Conservation (phyloP, 2,113 vertebrate species). For the Actenoides hombroni region DNA sequence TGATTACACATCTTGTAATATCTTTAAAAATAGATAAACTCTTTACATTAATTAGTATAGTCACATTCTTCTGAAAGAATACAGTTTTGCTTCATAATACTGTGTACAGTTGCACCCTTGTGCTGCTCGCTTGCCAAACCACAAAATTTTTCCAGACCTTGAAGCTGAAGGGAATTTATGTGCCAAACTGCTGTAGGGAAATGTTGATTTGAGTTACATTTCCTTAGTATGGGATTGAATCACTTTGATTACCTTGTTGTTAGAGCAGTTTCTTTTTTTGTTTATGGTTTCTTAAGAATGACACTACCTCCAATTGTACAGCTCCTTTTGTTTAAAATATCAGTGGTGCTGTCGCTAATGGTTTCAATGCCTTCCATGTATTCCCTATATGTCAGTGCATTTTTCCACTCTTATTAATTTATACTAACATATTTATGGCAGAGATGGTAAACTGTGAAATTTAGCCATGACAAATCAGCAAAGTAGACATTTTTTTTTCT, state of each 20-base stretch:
- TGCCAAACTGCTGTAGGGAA: background rate
- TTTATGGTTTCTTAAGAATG: background rate
- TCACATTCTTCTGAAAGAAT: background rate
- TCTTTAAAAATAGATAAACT: background rate
- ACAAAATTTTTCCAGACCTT: conserved; percentile 14
- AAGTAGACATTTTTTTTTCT: background rate
- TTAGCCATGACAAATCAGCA: background rate
- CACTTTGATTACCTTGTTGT: background rate
- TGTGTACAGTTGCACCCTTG: background rate
- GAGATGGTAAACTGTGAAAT: background rate
- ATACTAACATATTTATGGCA: background rate
- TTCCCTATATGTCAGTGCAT: background rate
- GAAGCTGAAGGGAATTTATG: background rate
- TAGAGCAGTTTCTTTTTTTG: background rate
- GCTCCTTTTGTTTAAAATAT: background rate
- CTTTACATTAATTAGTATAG: background rate
- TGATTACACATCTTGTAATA: background rate
- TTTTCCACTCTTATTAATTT: background rate
- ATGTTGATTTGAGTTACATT: background rate
- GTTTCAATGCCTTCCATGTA: background rate
- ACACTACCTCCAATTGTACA: background rate
- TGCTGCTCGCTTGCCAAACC: background rate
- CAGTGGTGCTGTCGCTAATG: background rate
- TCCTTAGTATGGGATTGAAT: background rate
- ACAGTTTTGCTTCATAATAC: background rate